Base-by-base conservation (phyloP, 2,888 invertebrate species). In the Harpalus rubripes region DNA sequence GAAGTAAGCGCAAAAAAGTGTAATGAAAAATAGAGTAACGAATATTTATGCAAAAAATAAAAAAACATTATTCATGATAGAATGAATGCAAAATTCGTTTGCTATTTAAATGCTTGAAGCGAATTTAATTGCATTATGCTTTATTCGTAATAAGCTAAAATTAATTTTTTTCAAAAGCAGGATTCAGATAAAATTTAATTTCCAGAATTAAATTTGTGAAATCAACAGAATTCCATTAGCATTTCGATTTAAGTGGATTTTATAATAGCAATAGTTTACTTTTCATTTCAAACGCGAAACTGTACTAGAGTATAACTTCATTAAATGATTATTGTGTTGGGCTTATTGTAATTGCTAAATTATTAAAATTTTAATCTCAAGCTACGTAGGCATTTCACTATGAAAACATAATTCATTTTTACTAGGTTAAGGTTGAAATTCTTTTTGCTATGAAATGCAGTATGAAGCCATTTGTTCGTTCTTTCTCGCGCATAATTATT, bases 401-500 rank as follows among this genome's bases (percentile, higher is more conserved):
- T 12, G 59, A 59, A 68, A 68, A 68, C n/a, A 63, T 68, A 68
- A 32, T 68, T 32, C 68, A 68, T 5, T 68, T 56, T 26, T 16
- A 12, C 16, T 22, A 76, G 44, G 76, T 76, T 18, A 22, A 72
- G 41, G 74, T 76, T 63, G 15, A 15, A 32, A n/a, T 68, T 39
- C n/a, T 26, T 59, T 63, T 18, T 63, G 26, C 63, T 22, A 39
- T 15, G 15, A 68, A 68, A 18, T 63, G 26, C 39, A 76, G 76
- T 41, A 52, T 52, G 44, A 52, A 52, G 61, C 41, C 59, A 61
- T 26, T 16, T 80, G 80, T 59, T 59, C n/a, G 58, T 41, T 63
- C 80, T 80, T 61, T 61, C 41, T 63, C 81, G 44, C 10, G 44
- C 52, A 65, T 81, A 81, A 81, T 81, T 81, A 81, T 68, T 22